Conservation (phyloP, 2,797 vertebrate genomes). For the Falco berigora region DNA sequence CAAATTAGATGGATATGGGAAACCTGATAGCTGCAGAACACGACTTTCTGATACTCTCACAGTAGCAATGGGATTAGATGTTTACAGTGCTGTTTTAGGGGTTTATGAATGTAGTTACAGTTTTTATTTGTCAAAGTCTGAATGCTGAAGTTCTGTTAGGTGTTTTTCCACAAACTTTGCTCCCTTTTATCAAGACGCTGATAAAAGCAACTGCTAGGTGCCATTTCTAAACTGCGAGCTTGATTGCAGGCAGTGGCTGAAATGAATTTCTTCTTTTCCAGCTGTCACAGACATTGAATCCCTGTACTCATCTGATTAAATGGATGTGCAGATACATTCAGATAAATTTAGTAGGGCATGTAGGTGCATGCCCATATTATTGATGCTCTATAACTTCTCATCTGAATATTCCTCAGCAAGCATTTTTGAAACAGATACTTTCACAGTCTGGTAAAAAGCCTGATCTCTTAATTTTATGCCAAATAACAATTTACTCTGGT, state of each 20-base stretch:
- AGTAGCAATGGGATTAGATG: not conserved
- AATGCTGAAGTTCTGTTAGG: constrained; percentile 20
- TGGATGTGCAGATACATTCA: not conserved
- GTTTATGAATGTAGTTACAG: constrained; percentile 18
- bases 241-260: not conserved
- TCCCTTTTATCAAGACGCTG: not conserved
- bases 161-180: not conserved
- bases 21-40: not conserved
- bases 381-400: not conserved
- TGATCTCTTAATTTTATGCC: not conserved
- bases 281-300: not conserved
- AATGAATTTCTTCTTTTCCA: not conserved
- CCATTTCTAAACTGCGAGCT: not conserved
- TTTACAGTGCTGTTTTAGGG: constrained; percentile 21
- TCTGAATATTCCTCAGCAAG: not conserved
- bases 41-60: not conserved
- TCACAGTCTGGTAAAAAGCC: not conserved
- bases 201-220: not conserved
- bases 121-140: constrained; percentile 39
- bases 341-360: not conserved
- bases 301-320: not conserved
- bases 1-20: not conserved
- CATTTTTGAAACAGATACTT: not conserved
- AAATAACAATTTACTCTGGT: not conserved
- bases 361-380: not conserved